Base-by-base conservation (phyloP, 1,140 invertebrate species). In the Ostrea denselamellosa region DNA sequence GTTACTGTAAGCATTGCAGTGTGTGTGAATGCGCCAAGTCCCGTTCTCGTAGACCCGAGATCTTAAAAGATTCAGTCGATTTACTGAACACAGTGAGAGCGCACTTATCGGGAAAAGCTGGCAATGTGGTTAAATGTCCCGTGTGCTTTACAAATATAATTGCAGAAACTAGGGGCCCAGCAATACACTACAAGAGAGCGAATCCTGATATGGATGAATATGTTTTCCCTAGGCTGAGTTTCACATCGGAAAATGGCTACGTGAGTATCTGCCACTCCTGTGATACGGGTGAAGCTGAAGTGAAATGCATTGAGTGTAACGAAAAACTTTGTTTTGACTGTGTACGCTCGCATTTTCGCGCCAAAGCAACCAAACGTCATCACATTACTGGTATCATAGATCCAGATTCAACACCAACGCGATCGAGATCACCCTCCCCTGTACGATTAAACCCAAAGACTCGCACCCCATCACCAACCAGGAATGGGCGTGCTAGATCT, bases 311-410 rank as follows among this genome's bases (percentile, higher is more conserved):
- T 1, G 88, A 89, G 86, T 89, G 88, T 83, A 86, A 85, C 71
- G 86, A 87, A 44, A 89, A 87, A 25, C 54, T 89, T 3, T 89
- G 88, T 56, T 89, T 89, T 71, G 88, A 89, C n/a, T 89, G 88
- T 68, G 86, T 86, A 17, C 85, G 68, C 22, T 52, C 87, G 34
- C 88, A 89, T 56, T 68, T 89, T 19, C 83, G 58, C 8, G 28
- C 88, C 8, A 85, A 53, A 62, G 56, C 83, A 8, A 89, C 88
- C 8, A 86, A 83, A 25, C 52, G 88, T 34, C 88, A 89, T 52
- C 88, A 89, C 54, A 58, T 89, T 3, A 89, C 88, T 19, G 88
- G 88, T 19, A 87, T 89, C 28, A 19, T 85, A 19, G 81, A 83
- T 51, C 44, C 52, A 12, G 81, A 58, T 54, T 53, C 34, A 34